phyloP scores from a whole-genome alignment of 2,113 vertebrate species.

The Gambusia holbrooki region DNA sequence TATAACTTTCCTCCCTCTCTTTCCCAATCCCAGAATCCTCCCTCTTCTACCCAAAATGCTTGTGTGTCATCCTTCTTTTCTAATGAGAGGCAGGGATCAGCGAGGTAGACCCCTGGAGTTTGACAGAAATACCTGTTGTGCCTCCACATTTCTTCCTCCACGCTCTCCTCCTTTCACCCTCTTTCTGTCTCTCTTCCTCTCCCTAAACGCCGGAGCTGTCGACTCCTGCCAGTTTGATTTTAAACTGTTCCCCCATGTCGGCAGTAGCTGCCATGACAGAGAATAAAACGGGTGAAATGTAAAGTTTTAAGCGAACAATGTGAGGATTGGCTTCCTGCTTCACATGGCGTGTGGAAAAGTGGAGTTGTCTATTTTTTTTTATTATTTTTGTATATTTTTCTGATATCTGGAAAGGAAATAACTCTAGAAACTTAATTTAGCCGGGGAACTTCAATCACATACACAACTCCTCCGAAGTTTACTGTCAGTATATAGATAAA shows the following conservation, averaged over 20 bases:
- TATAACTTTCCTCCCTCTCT: constrained; percentile 40
- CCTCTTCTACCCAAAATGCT: constrained; percentile 32
- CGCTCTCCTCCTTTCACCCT: constrained; percentile 14
- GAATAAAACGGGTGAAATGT: constrained; percentile 71
- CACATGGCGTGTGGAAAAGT: constrained; percentile 27
- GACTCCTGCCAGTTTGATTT: constrained; percentile 72
- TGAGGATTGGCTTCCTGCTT: constrained; percentile 44
- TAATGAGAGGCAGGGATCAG: constrained; percentile 76
- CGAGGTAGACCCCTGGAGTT: constrained; percentile 61
- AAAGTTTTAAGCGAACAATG: constrained; percentile 58
- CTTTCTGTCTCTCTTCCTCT: constrained; percentile 38
- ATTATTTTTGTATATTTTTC: constrained; percentile 3
- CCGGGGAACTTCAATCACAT: background rate
- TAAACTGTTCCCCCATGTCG: constrained; percentile 70
- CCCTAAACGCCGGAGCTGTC: constrained; percentile 76
- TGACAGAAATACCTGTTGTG: constrained; percentile 75
- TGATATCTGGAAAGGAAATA: constrained; percentile 12
- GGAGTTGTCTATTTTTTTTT: background rate
- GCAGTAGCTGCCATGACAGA: constrained; percentile 70
- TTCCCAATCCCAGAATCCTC: constrained; percentile 49
- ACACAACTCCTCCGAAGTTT: background rate
- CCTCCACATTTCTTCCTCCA: constrained; percentile 50
- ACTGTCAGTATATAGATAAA: background rate
- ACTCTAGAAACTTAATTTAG: background rate
- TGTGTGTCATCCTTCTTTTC: constrained; percentile 71